Evolutionary conservation across 2,888 invertebrate species (phyloP).

Genomic region (Aspidiotus rigidus): DNA sequence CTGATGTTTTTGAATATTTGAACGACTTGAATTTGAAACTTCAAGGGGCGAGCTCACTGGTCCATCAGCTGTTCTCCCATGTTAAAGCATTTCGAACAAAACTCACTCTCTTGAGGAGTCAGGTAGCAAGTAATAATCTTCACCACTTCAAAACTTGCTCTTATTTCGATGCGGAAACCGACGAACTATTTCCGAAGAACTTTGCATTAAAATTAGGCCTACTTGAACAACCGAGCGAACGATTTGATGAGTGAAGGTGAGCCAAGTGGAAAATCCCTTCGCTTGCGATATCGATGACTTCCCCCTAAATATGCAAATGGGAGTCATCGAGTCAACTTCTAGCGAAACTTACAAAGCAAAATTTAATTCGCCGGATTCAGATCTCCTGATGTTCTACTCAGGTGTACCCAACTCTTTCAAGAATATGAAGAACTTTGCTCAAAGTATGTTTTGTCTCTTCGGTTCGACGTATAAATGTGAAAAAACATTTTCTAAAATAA

Average conservation of each 20-base stretch:
- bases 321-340: not conserved
- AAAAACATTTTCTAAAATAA: too few species aligned
- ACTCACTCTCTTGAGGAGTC: not conserved
- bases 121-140: not conserved
- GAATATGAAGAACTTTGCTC: not conserved
- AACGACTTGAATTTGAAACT: not conserved
- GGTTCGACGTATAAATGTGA: too few species aligned
- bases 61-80: not conserved
- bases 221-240: constrained; percentile 1
- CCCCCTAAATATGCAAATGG: not conserved
- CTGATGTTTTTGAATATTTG: not conserved
- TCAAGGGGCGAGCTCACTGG: not conserved
- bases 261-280: not conserved
- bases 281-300: too few species aligned
- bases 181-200: not conserved
- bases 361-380: not conserved
- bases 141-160: too few species aligned
- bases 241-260: not conserved
- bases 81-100: not conserved
- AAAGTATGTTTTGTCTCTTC: too few species aligned
- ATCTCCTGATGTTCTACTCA: not conserved
- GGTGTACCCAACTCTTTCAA: not conserved
- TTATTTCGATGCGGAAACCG: too few species aligned
- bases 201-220: not conserved
- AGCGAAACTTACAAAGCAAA: not conserved